These are phyloP conservation scores for Beroe ovata DNA, from an alignment of 37 sponge, comb jelly and placozoan genomes.

Conservation along the genomic window DNA sequence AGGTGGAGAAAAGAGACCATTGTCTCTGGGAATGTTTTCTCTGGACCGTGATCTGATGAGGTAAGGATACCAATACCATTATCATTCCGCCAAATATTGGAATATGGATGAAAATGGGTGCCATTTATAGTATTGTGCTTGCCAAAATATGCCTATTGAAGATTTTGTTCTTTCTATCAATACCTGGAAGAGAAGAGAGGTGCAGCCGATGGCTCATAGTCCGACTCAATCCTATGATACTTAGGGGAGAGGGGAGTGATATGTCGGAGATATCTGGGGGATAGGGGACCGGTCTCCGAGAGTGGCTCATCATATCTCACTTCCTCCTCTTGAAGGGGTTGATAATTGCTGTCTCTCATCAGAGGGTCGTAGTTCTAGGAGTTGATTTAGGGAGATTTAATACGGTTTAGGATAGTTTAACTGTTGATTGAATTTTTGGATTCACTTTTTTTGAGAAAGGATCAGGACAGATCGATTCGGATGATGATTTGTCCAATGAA, in stretches of 20 bases:
- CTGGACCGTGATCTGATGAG: slow-evolving; percentile 19
- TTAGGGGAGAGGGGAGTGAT: slow-evolving; percentile 18
- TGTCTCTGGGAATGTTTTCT: background rate
- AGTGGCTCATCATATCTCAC: background rate
- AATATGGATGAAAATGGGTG: too few species aligned
- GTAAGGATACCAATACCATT: too few species aligned
- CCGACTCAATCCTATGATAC: slow-evolving; percentile 23
- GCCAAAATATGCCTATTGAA: too few species aligned
- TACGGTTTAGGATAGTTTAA: too few species aligned
- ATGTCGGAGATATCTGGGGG: slow-evolving; percentile 20
- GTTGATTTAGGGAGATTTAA: background rate
- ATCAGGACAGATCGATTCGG: too few species aligned
- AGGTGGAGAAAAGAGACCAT: slow-evolving; percentile 18
- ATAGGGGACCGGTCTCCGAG: background rate
- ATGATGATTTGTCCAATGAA: too few species aligned
- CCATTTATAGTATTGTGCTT: too few species aligned
- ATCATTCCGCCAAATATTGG: too few species aligned
- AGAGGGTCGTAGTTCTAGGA: slow-evolving; percentile 39
- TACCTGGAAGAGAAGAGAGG: slow-evolving; percentile 3
- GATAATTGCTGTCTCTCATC: background rate
- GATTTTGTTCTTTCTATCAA: too few species aligned
- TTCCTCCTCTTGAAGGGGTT: background rate
- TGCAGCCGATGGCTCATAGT: slow-evolving; percentile 17
- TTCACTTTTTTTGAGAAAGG: too few species aligned
- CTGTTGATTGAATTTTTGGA: too few species aligned